A percentile compares a stretch with the other conserved stretches of the same genome.
phyloP scores from a whole-genome alignment of 92 coral and sea anemone genomes.

The Zoanthus sociatus region DNA sequence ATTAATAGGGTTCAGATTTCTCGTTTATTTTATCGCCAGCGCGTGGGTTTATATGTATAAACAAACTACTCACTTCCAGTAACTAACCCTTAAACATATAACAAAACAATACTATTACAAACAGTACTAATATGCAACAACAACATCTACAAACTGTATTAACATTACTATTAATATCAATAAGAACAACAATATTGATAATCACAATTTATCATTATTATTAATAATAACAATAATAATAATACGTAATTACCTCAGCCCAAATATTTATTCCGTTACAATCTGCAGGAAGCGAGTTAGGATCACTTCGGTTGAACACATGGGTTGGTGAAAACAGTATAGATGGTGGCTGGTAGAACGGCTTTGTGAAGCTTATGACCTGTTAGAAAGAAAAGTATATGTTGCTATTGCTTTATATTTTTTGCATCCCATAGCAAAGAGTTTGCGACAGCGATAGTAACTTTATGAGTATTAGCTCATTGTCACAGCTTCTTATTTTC shows the following conservation, averaged over 20 bases:
- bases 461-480: not conserved
- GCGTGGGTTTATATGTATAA: too few species aligned
- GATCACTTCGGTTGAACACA: not conserved
- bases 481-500: too few species aligned
- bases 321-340: conserved; percentile 8
- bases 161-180: too few species aligned
- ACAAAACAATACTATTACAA: too few species aligned
- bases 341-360: conserved; percentile 1
- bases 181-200: not conserved
- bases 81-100: too few species aligned
- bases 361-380: not conserved
- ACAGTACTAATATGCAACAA: too few species aligned
- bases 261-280: not conserved
- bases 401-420: not conserved
- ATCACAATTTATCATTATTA: too few species aligned
- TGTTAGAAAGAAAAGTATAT: not conserved
- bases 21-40: too few species aligned
- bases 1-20: too few species aligned
- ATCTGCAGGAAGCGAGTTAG: not conserved
- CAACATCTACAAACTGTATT: too few species aligned
- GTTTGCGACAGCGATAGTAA: not conserved
- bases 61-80: too few species aligned
- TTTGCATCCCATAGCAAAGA: not conserved
- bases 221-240: too few species aligned
- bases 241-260: not conserved